Base-by-base conservation (phyloP, 2,797 vertebrate genomes). In the Ciconia nigra region DNA sequence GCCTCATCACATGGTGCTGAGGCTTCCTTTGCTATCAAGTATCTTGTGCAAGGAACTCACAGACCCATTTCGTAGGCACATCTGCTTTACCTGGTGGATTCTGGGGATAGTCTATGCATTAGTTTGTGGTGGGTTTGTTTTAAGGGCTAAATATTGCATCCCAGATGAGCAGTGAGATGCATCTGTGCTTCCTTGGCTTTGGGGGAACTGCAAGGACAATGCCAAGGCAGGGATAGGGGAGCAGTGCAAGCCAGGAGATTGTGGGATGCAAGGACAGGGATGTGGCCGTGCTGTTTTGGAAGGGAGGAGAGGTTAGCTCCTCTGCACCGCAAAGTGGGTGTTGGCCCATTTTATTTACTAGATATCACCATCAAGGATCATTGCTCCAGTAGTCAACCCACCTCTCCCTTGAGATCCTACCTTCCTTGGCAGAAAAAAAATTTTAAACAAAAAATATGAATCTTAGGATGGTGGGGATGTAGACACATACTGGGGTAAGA, bases 21-120 rank as follows among this genome's bases (percentile, higher is more conserved):
- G 94, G 83, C 84, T 93, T 95, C 65, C 71, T 94, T 87, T 22
- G 74, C 89, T 83, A 93, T 41, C 90, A 84, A 96, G 85, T 88
- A 95, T 96, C 95, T 97, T 96, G 76, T 84, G 93, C 93, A 93
- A 74, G 77, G 88, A 94, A 93, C 91, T 80, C 74, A 7, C 77
- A 84, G 72, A 66, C 78, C 84, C 20, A 8, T 18, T 79, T 88
- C n/a, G 11, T 39, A 82, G 95, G 83, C 14, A 72, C 91, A 62
- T 80, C 80, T 91, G 88, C 66, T 90, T 58, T 62, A 51, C 37
- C 58, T 74, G 35, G 37, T 17, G 44, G 49, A 51, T 66, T 44
- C 41, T 42, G 33, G 39, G 81, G n/a, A 28, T 49, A 59, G 81
- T 31, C 77, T 8, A 0, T 35, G 21, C 61, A 7, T 78, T 17